Evolutionary conservation across 37 sponge, comb jelly and placozoan genomes (phyloP).

Genomic region (Oopsacas minuta): DNA sequence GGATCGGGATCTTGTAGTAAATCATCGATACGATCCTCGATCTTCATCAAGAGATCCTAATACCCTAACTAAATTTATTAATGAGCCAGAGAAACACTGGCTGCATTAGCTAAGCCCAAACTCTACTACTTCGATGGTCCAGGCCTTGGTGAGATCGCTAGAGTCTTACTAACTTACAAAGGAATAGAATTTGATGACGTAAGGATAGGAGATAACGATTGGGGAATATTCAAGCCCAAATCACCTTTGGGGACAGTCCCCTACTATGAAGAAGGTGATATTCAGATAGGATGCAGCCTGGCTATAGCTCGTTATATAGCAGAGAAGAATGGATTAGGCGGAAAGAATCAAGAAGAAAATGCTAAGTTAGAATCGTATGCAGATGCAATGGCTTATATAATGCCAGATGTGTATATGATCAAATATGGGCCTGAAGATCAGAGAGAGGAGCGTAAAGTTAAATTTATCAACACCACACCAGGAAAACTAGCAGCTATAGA

Average conservation of each 20-base stretch:
- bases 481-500: neutral
- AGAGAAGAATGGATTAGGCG: neutral
- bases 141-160: neutral
- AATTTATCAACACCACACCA: neutral
- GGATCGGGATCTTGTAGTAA: too few relatives aligned
- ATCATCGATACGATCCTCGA: too few relatives aligned
- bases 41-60: too few relatives aligned
- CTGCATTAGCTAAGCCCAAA: neutral
- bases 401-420: neutral
- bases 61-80: too few relatives aligned
- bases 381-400: neutral
- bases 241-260: neutral
- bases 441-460: neutral
- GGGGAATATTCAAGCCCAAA: neutral
- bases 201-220: neutral
- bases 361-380: neutral
- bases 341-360: neutral
- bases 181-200: neutral
- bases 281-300: neutral
- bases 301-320: slow-evolving; percentile 1
- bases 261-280: neutral
- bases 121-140: neutral
- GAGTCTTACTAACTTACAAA: neutral
- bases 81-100: too few relatives aligned
- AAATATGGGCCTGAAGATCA: neutral